Evolutionary conservation across 2,113 vertebrate genomes (phyloP).

Genomic region (Engraulis encrasicolus): DNA sequence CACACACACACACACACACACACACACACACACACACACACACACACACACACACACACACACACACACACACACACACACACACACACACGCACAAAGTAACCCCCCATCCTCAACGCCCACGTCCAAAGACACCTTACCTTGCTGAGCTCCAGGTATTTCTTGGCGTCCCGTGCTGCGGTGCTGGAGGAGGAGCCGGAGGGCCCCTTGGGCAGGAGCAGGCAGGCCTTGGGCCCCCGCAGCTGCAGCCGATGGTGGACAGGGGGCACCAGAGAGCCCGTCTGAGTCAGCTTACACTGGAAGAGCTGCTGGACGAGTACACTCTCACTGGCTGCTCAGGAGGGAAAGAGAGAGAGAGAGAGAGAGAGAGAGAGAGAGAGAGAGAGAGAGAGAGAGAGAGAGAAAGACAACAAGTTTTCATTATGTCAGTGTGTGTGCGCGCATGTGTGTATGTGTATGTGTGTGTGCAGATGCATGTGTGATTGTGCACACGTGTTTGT

Average conservation of each 20-base stretch:
- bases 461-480: no score
- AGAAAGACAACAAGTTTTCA: no score
- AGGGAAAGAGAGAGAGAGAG: background rate
- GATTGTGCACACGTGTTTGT: no score
- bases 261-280: constrained; percentile 86
- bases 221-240: constrained; percentile 80
- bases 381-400: no score
- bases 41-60: background rate
- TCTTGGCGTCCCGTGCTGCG: constrained; percentile 74
- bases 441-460: no score
- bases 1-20: background rate
- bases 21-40: background rate
- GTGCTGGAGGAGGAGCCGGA: constrained; percentile 36
- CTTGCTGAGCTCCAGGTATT: constrained; percentile 85
- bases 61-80: background rate
- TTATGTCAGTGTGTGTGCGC: no score
- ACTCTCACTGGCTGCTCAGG: constrained; percentile 87
- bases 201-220: constrained; percentile 76
- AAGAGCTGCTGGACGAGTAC: constrained; percentile 91
- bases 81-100: background rate
- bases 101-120: no score
- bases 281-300: constrained; percentile 90
- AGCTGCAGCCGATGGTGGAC: constrained; percentile 77
- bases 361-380: no score
- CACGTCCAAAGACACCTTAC: constrained; percentile 62